Conservation (phyloP, 53 echinoderm and acorn worm species). For the Zoroaster sp. region DNA sequence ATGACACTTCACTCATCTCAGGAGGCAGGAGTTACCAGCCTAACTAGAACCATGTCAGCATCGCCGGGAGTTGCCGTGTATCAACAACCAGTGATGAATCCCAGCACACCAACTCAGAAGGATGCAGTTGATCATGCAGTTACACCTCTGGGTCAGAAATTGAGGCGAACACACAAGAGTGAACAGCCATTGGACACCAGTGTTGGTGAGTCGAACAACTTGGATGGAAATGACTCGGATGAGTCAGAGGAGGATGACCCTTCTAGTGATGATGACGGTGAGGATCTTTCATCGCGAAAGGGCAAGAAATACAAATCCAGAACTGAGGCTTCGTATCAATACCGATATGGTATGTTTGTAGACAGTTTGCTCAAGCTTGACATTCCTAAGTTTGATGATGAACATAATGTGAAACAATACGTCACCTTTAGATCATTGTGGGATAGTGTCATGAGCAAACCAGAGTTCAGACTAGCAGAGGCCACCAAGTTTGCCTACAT, state of each 20-base stretch:
- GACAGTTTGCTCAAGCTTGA: constrained; percentile 30
- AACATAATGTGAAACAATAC: constrained; percentile 32
- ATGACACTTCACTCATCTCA: background rate
- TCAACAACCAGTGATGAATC: background rate
- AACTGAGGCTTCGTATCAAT: background rate
- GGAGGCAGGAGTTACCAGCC: background rate
- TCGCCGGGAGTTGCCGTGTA: background rate
- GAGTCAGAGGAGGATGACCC: background rate
- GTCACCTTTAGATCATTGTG: constrained; percentile 25
- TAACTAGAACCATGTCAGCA: background rate
- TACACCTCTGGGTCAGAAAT: background rate
- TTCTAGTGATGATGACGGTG: no score
- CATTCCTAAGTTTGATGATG: constrained; percentile 20
- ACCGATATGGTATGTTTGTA: background rate
- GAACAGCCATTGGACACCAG: background rate
- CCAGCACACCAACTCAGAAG: background rate
- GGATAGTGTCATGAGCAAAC: constrained; percentile 35
- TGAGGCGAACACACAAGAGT: no score
- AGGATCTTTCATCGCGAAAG: background rate
- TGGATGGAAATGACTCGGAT: background rate
- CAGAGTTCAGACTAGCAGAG: constrained; percentile 23
- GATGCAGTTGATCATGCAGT: background rate
- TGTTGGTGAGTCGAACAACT: background rate
- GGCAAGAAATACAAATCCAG: background rate
- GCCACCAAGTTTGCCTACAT: constrained; percentile 34